These are phyloP conservation scores for Crotalus viridis DNA, from an alignment of 2,113 vertebrate species.

Conservation along the genomic window DNA sequence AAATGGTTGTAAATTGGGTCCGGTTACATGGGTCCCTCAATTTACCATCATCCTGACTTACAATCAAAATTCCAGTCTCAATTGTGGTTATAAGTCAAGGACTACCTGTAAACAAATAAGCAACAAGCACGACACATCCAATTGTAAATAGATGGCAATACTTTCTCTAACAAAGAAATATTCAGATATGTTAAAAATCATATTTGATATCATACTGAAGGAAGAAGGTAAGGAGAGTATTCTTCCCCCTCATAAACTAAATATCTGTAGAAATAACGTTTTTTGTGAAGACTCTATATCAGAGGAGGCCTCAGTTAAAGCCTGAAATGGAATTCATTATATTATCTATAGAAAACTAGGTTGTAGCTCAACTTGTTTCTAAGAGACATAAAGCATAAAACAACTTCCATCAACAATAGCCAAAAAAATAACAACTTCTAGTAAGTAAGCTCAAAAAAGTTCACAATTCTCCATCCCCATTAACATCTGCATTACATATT, in stretches of 20 bases:
- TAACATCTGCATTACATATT: neutral
- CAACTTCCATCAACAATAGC: neutral
- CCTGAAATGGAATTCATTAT: neutral
- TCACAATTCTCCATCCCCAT: neutral
- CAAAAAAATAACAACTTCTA: neutral
- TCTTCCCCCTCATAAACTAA: neutral
- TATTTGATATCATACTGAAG: neutral
- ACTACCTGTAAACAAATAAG: no score
- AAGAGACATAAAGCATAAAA: constrained; percentile 21
- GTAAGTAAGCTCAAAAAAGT: no score
- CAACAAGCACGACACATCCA: no score
- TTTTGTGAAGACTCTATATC: neutral
- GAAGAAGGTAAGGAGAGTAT: neutral
- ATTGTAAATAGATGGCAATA: neutral
- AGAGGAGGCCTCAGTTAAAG: neutral
- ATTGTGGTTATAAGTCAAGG: no score
- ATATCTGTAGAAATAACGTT: neutral
- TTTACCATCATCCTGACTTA: no score
- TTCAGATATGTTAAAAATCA: neutral
- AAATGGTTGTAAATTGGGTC: no score
- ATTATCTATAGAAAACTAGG: neutral
- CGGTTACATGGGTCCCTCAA: no score
- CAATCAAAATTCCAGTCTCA: no score
- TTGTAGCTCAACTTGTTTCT: neutral
- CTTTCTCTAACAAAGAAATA: neutral